Evolutionary conservation across 1,140 invertebrate genomes (phyloP).

Genomic region (Drosophila busckii): DNA sequence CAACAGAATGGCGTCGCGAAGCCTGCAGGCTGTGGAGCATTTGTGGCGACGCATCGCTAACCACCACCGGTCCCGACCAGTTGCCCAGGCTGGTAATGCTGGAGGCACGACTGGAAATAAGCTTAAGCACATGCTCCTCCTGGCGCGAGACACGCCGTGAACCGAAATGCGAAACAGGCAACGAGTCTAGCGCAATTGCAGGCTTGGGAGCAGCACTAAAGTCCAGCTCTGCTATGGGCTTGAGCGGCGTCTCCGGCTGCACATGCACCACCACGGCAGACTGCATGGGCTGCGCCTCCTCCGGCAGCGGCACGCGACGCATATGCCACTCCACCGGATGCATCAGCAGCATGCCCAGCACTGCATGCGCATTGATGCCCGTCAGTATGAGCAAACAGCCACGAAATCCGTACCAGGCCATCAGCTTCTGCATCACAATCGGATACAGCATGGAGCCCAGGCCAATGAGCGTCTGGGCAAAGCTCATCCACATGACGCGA

Average conservation of each 20-base stretch:
- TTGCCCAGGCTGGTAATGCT: constrained; percentile 78
- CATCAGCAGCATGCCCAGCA: constrained; percentile 83
- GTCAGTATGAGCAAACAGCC: constrained; percentile 82
- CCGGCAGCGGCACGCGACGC: constrained; percentile 74
- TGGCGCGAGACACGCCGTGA: constrained; percentile 41
- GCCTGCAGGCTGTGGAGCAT: constrained; percentile 61
- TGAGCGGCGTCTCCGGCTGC: constrained; percentile 51
- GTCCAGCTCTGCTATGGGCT: constrained; percentile 2
- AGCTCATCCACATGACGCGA: constrained; percentile 82
- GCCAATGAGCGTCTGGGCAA: constrained; percentile 82
- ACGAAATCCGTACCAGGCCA: constrained; percentile 82
- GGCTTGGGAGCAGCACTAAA: background rate
- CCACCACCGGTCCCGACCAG: constrained; percentile 74
- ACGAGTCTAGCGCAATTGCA: background rate
- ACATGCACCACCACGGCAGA: constrained; percentile 28
- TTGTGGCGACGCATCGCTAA: constrained; percentile 66
- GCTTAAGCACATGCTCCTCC: constrained; percentile 41
- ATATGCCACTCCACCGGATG: constrained; percentile 86
- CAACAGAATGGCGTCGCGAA: constrained; percentile 35
- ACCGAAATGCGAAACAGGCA: background rate
- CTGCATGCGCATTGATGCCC: constrained; percentile 82
- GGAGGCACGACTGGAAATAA: constrained; percentile 57
- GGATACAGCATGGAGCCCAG: constrained; percentile 81
- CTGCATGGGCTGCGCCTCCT: constrained; percentile 39
- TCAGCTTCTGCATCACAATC: constrained; percentile 79